Conservation (phyloP, 1,140 invertebrate genomes). For the Hyphantria cunea region DNA sequence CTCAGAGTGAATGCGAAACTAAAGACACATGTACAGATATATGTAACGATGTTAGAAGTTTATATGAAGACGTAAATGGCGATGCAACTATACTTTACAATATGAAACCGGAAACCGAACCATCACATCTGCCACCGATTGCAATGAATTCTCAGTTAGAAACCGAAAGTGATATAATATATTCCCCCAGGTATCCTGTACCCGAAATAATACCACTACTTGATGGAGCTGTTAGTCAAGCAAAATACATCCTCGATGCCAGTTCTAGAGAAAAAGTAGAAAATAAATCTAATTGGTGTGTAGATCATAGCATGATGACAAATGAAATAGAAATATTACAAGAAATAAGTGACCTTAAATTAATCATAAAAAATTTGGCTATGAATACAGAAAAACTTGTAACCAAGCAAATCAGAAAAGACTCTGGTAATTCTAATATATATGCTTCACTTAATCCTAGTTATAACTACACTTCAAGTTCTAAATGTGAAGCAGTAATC, state of each 20-base stretch:
- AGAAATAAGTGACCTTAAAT: conserved; percentile 55
- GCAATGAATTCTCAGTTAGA: conserved; percentile 16
- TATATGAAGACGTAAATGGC: conserved; percentile 1
- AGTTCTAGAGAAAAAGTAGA: conserved; percentile 28
- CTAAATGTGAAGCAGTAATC: conserved; percentile 15
- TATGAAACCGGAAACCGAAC: not conserved
- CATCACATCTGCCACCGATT: not conserved
- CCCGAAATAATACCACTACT: conserved; percentile 57
- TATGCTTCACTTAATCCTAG: not conserved
- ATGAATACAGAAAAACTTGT: conserved; percentile 49
- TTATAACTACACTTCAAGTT: conserved; percentile 15
- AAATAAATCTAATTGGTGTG: conserved; percentile 11
- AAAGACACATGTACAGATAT: conserved; percentile 23
- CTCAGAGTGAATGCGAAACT: conserved; percentile 13
- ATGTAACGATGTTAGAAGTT: conserved; percentile 13
- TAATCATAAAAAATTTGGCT: conserved; percentile 52
- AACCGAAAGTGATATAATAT: conserved; percentile 7
- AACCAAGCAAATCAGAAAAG: conserved; percentile 36
- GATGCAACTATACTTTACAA: conserved; percentile 10
- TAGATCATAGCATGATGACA: conserved; percentile 15
- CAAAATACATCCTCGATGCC: conserved; percentile 47
- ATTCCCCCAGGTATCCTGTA: conserved; percentile 7
- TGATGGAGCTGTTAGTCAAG: conserved; percentile 51
- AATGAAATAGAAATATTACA: conserved; percentile 43
- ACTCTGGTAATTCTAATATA: conserved; percentile 16